Evolutionary conservation across 92 coral and sea anemone species (phyloP).

Genomic region (Epizoanthus rinbou): DNA sequence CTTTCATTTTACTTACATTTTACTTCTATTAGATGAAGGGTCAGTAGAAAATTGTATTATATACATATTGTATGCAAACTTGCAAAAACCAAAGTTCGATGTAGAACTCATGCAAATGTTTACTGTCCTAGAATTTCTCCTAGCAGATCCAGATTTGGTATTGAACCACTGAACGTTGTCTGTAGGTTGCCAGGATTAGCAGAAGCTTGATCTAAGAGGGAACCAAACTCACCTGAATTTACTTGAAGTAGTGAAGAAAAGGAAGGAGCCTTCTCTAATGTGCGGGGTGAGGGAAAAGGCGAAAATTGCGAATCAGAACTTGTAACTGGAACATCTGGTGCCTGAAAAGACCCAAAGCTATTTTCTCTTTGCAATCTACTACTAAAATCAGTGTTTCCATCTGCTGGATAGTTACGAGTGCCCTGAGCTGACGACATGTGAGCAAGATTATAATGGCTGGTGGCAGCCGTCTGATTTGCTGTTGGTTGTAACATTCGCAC

Average conservation of each 20-base stretch:
- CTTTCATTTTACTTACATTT: background rate
- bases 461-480: constrained; percentile 19
- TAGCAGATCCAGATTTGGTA: constrained; percentile 85
- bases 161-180: constrained; percentile 90
- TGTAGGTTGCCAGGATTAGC: constrained; percentile 75
- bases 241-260: constrained; percentile 62
- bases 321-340: constrained; percentile 40
- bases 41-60: constrained; percentile 8
- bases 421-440: constrained; percentile 34
- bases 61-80: constrained; percentile 24
- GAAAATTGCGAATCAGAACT: constrained; percentile 62
- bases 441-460: constrained; percentile 13
- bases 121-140: constrained; percentile 79
- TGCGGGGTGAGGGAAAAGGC: constrained; percentile 69
- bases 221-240: constrained; percentile 32
- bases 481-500: constrained; percentile 29
- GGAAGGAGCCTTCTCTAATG: constrained; percentile 88
- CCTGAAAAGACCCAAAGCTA: constrained; percentile 11
- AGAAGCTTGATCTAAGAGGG: constrained; percentile 80
- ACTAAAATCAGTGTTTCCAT: constrained; percentile 16
- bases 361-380: constrained; percentile 38
- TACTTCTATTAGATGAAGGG: background rate
- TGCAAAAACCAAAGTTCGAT: background rate
- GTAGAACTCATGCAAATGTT: background rate
- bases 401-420: constrained; percentile 14